phyloP scores from a whole-genome alignment of 2,113 vertebrate genomes.

The Poeciliopsis prolifica region DNA sequence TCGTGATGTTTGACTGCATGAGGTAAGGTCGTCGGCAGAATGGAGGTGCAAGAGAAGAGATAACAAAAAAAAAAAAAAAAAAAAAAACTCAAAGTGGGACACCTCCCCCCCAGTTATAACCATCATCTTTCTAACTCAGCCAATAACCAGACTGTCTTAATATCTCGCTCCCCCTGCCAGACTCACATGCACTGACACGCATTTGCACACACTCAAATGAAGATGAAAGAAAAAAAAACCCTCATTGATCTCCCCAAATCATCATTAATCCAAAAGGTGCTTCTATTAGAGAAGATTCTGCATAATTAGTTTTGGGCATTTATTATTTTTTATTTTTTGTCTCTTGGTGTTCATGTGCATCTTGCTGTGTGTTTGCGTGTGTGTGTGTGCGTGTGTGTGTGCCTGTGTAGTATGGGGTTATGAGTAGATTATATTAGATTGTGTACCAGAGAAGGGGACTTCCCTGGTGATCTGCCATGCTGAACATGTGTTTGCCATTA shows the following conservation, averaged over 20 bases:
- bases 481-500: conserved; percentile 78
- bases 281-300: conserved; percentile 78
- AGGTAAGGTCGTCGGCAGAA: conserved; percentile 42
- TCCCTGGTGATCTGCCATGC: conserved; percentile 72
- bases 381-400: conserved; percentile 3
- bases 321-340: background rate
- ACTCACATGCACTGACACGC: conserved; percentile 32
- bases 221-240: conserved; percentile 46
- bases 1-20: conserved; percentile 43
- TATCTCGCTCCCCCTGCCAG: conserved; percentile 63
- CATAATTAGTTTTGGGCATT: conserved; percentile 73
- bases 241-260: conserved; percentile 75
- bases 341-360: conserved; percentile 1
- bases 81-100: conserved; percentile 64
- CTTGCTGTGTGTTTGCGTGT: background rate
- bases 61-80: conserved; percentile 33
- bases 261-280: conserved; percentile 76
- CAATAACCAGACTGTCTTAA: conserved; percentile 72
- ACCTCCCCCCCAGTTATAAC: conserved; percentile 40
- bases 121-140: conserved; percentile 53
- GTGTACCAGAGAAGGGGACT: conserved; percentile 68
- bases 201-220: conserved; percentile 61
- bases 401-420: conserved; percentile 44
- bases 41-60: conserved; percentile 52
- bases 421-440: conserved; percentile 75